Evolutionary conservation across 2,888 invertebrate species (phyloP).

Genomic region (Trissolcus brochymenae): DNA sequence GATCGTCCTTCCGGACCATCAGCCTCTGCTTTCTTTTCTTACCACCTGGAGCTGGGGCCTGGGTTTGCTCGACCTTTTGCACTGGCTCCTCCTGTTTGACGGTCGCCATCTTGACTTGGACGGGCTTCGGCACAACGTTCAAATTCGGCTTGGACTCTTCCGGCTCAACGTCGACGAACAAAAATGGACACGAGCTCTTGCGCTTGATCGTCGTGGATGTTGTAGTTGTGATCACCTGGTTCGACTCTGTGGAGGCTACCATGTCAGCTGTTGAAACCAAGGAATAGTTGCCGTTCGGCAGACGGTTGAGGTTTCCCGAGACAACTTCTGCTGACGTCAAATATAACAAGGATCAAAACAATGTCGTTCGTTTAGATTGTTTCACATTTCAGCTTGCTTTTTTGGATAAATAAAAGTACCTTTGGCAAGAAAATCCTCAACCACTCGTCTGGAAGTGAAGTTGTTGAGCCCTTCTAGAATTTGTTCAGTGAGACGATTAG

Average conservation of each 20-base stretch:
- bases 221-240: slow-evolving; percentile 77
- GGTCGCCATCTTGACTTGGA: slow-evolving; percentile 1
- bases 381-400: too few species aligned
- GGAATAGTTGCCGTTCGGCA: slow-evolving; percentile 83
- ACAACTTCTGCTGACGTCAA: slow-evolving; percentile 78
- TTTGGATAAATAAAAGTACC: slow-evolving; percentile 13
- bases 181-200: slow-evolving; percentile 60
- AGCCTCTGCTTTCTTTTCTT: slow-evolving; percentile 72
- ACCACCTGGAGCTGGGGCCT: slow-evolving; percentile 62
- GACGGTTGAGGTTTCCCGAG: slow-evolving; percentile 82
- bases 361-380: neutral
- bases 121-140: slow-evolving; percentile 66
- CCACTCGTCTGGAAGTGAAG: slow-evolving; percentile 81
- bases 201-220: slow-evolving; percentile 15
- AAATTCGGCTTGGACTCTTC: slow-evolving; percentile 67
- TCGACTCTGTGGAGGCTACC: slow-evolving; percentile 75
- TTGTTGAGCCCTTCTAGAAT: slow-evolving; percentile 79
- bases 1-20: slow-evolving; percentile 70
- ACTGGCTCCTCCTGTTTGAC: slow-evolving; percentile 31
- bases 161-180: slow-evolving; percentile 67
- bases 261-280: slow-evolving; percentile 79
- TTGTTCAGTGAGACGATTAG: slow-evolving; percentile 82
- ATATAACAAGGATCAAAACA: neutral
- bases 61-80: slow-evolving; percentile 42
- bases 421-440: slow-evolving; percentile 80